Evolutionary conservation across 2,888 invertebrate genomes (phyloP).

Genomic region (Parelbella ahira): DNA sequence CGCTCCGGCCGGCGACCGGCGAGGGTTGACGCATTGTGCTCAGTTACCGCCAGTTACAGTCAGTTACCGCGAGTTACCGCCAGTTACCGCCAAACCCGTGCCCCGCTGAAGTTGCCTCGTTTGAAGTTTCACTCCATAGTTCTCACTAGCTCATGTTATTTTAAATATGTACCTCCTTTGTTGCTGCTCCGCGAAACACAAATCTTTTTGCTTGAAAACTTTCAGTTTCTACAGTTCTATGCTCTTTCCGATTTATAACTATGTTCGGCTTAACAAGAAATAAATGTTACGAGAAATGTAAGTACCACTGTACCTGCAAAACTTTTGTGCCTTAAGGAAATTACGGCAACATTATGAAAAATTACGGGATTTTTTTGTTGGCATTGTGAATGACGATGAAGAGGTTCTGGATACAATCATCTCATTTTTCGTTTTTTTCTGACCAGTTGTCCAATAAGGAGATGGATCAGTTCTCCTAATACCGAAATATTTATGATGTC

Average conservation of each 20-base stretch:
- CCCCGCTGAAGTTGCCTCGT: constrained; percentile 14
- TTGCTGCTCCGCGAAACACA: constrained; percentile 15
- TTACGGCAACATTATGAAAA: no score
- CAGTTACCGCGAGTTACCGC: no score
- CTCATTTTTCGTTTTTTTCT: no score
- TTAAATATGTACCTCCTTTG: constrained; percentile 17
- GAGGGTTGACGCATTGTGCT: constrained; percentile 25
- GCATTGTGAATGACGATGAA: no score
- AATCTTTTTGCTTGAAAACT: constrained; percentile 16
- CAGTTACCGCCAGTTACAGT: not conserved
- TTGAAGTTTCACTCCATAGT: constrained; percentile 21
- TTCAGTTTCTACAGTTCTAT: constrained; percentile 11
- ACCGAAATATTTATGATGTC: no score
- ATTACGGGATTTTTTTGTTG: no score
- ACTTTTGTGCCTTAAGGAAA: no score
- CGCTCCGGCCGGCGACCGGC: constrained; percentile 21
- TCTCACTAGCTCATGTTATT: constrained; percentile 20
- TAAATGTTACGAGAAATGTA: not conserved
- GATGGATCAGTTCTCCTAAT: no score
- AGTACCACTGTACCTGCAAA: no score
- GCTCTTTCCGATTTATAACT: constrained; percentile 4
- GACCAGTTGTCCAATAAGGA: no score
- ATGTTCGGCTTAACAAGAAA: constrained; percentile 14
- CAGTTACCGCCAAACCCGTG: not conserved
- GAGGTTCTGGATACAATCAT: no score